Percentiles rank a stretch among this genome's conserved stretches.
phyloP scores from a whole-genome alignment of 2,888 invertebrate genomes.

The Ochropacha duplaris region DNA sequence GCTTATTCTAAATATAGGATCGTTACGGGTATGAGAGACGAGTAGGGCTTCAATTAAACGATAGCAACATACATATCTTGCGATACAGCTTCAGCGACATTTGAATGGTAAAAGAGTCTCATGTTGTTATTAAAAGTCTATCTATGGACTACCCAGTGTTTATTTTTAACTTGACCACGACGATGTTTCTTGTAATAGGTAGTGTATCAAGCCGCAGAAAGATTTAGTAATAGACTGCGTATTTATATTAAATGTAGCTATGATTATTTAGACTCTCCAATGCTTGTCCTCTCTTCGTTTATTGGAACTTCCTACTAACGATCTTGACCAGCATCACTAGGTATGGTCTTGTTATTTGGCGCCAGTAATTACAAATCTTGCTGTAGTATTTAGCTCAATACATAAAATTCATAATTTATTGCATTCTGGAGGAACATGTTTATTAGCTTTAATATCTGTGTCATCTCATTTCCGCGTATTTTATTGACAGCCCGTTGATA shows the following conservation, averaged over 20 bases:
- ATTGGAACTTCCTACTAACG: conserved; percentile 4
- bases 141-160: conserved; percentile 47
- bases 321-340: background rate
- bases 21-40: conserved; percentile 36
- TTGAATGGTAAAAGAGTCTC: conserved; percentile 58
- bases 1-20: conserved; percentile 42
- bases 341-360: background rate
- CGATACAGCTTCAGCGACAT: conserved; percentile 40
- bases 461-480: background rate
- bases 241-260: conserved; percentile 36
- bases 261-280: background rate
- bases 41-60: conserved; percentile 49
- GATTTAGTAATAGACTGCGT: conserved; percentile 35
- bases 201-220: conserved; percentile 34
- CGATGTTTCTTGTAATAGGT: conserved; percentile 40
- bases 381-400: background rate
- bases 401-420: background rate
- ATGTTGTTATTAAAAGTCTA: conserved; percentile 39
- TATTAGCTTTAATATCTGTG: background rate
- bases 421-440: background rate
- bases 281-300: background rate
- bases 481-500: background rate
- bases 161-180: conserved; percentile 53
- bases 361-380: background rate
- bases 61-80: conserved; percentile 38